Percentiles rank a stretch among this genome's conserved stretches.
phyloP scores from a whole-genome alignment of 2,113 vertebrate species.

The Mobula hypostoma region DNA sequence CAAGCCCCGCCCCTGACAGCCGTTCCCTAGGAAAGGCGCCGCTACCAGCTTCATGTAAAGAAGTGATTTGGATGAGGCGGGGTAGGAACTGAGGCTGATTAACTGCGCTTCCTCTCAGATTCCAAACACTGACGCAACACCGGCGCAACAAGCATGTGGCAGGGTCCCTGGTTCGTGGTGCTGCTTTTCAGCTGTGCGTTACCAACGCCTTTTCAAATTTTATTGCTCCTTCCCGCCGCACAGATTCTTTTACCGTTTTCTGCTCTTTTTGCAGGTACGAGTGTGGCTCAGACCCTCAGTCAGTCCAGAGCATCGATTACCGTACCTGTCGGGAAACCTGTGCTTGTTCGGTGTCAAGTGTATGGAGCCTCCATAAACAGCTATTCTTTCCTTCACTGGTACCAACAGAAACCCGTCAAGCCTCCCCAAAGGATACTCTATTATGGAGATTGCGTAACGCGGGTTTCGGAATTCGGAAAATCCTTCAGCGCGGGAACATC shows the following conservation, averaged over 20 bases:
- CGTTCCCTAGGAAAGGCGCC: neutral
- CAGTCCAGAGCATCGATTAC: neutral
- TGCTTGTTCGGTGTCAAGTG: neutral
- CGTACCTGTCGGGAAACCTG: neutral
- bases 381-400: neutral
- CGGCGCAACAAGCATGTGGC: neutral
- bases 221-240: neutral
- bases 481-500: neutral
- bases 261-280: neutral
- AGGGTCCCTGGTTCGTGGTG: neutral
- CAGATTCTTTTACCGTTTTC: too few relatives aligned
- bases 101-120: neutral
- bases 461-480: neutral
- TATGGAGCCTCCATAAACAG: neutral
- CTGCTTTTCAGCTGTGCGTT: neutral
- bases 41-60: too few relatives aligned
- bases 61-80: too few relatives aligned
- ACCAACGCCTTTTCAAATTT: neutral
- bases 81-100: neutral
- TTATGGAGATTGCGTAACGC: neutral
- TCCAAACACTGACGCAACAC: neutral
- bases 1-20: neutral
- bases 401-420: slow-evolving; percentile 1
- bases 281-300: neutral
- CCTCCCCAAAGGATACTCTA: neutral